Percentiles rank a stretch among this genome's conserved stretches.
Evolutionary conservation across 2,888 invertebrate genomes (phyloP).

Genomic region (Pristionchus exspectatus): DNA sequence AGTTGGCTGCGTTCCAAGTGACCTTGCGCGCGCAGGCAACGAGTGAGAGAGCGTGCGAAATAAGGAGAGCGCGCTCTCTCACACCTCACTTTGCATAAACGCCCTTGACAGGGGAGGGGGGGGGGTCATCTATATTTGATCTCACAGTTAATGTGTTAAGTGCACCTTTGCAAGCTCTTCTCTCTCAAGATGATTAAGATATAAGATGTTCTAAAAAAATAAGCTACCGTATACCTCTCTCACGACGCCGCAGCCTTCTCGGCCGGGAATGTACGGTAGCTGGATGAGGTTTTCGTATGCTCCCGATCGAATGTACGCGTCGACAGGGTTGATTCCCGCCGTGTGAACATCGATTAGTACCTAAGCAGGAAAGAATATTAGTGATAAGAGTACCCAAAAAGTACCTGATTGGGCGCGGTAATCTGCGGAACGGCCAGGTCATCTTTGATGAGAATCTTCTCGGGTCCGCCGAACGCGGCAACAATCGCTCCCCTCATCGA

Average conservation of each 20-base stretch:
- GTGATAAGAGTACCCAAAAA: neutral
- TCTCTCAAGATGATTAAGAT: neutral
- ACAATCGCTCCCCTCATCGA: slow-evolving; percentile 70
- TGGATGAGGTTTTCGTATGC: slow-evolving; percentile 79
- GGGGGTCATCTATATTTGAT: neutral
- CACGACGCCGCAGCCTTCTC: slow-evolving; percentile 82
- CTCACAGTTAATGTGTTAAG: neutral
- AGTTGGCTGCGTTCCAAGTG: too few relatives aligned
- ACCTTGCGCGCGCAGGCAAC: too few relatives aligned
- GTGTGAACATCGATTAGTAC: slow-evolving; percentile 81
- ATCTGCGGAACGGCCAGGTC: slow-evolving; percentile 56
- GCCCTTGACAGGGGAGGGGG: too few relatives aligned
- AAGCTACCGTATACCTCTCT: slow-evolving; percentile 79
- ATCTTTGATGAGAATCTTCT: slow-evolving; percentile 60
- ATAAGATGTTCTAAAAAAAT: neutral
- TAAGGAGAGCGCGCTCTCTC: too few relatives aligned
- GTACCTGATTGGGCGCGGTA: slow-evolving; percentile 58
- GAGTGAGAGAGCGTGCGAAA: too few relatives aligned
- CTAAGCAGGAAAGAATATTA: slow-evolving; percentile 72
- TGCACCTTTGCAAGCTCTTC: neutral
- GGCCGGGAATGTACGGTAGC: slow-evolving; percentile 82
- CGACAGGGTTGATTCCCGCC: slow-evolving; percentile 83
- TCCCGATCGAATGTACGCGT: slow-evolving; percentile 83
- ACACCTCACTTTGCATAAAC: too few relatives aligned
- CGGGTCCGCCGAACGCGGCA: slow-evolving; percentile 64